Conservation (phyloP, 2,113 vertebrate genomes). For the Cebidichthys violaceus region DNA sequence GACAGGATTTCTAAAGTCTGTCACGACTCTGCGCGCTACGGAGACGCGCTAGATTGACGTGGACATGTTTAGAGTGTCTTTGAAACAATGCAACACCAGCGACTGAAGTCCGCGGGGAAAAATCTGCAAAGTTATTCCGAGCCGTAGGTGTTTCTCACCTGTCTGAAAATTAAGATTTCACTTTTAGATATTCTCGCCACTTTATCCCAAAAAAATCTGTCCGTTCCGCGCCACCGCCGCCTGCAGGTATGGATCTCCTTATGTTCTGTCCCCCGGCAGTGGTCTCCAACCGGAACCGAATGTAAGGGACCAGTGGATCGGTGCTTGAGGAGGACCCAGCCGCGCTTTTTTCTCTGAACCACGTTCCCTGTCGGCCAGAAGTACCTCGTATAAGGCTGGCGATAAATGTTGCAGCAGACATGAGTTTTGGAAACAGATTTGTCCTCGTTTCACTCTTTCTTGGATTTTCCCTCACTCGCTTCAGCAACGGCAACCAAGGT, state of each 20-base stretch:
- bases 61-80: not conserved
- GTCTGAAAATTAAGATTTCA: constrained; percentile 10
- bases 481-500: constrained; percentile 80
- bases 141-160: not conserved
- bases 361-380: constrained; percentile 35
- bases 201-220: constrained; percentile 25
- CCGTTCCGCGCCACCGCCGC: not conserved
- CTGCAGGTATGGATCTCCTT: constrained; percentile 58
- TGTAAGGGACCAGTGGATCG: constrained; percentile 60
- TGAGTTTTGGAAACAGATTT: constrained; percentile 77
- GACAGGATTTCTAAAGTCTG: constrained; percentile 44
- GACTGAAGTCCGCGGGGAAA: constrained; percentile 38
- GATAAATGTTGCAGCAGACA: constrained; percentile 74
- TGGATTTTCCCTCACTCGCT: constrained; percentile 67
- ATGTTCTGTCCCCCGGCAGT: constrained; percentile 21
- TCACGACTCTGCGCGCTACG: constrained; percentile 51
- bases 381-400: constrained; percentile 21
- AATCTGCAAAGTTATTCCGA: constrained; percentile 60
- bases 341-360: constrained; percentile 23
- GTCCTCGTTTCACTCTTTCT: constrained; percentile 71
- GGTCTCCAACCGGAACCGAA: constrained; percentile 41
- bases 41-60: constrained; percentile 20
- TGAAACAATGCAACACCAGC: not conserved
- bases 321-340: constrained; percentile 34
- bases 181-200: constrained; percentile 17